Evolutionary conservation across 2,113 vertebrate genomes (phyloP).

Genomic region (Poicephalus meyeri): DNA sequence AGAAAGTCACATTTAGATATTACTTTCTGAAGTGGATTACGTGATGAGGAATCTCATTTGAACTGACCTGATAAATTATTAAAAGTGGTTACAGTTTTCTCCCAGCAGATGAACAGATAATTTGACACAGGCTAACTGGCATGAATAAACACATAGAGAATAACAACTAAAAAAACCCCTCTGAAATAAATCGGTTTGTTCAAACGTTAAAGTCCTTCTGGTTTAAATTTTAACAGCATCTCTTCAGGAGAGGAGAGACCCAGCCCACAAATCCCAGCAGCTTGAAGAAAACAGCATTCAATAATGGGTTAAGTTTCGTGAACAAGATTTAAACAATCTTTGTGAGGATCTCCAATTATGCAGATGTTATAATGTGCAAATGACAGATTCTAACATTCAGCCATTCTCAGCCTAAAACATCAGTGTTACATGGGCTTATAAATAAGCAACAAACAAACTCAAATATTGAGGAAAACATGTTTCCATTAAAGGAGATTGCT

Average conservation of each 20-base stretch:
- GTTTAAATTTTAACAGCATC: neutral
- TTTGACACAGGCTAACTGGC: neutral
- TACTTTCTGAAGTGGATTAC: neutral
- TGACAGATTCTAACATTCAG: neutral
- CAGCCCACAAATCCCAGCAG: neutral
- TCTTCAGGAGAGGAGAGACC: neutral
- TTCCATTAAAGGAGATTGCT: conserved; percentile 76
- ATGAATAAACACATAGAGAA: neutral
- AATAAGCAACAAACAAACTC: conserved; percentile 65
- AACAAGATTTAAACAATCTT: neutral
- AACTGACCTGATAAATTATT: neutral
- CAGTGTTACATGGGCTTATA: neutral
- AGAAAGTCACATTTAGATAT: neutral
- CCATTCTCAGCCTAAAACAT: neutral
- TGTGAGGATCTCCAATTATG: neutral
- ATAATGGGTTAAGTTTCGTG: neutral
- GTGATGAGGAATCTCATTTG: neutral
- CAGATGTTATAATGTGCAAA: neutral
- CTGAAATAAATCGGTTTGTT: neutral
- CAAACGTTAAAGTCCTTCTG: neutral
- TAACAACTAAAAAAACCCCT: neutral
- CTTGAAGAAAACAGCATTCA: neutral
- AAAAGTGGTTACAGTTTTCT: neutral
- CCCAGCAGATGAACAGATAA: neutral
- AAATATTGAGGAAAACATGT: conserved; percentile 66